phyloP scores from a whole-genome alignment of 2,888 invertebrate genomes.

The Amblyjoppa proteus region DNA sequence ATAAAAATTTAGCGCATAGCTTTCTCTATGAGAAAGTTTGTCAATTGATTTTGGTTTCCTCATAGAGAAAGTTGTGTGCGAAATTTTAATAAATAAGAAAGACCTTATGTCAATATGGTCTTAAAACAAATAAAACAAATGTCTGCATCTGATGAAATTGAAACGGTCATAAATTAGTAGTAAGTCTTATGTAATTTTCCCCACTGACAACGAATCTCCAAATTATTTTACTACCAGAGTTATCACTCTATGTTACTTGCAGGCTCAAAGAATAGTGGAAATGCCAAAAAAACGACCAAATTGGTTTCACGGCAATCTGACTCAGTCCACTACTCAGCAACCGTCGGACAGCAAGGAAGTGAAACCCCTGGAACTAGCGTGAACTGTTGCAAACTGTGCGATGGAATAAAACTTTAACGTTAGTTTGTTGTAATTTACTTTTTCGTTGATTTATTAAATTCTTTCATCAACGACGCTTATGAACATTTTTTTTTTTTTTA shows the following conservation, averaged over 20 bases:
- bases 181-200: too few relatives aligned
- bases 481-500: conserved; percentile 36
- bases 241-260: conserved; percentile 26
- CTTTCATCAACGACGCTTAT: not conserved
- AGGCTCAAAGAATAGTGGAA: conserved; percentile 92
- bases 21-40: too few relatives aligned
- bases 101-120: too few relatives aligned
- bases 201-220: too few relatives aligned
- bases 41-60: too few relatives aligned
- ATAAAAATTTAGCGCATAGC: not conserved
- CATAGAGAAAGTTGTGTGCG: too few relatives aligned
- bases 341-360: conserved; percentile 90
- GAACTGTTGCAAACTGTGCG: conserved; percentile 71
- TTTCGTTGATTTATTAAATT: conserved; percentile 28
- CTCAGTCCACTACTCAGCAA: conserved; percentile 92
- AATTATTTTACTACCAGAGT: too few relatives aligned
- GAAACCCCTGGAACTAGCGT: conserved; percentile 91
- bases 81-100: not conserved
- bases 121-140: too few relatives aligned
- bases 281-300: conserved; percentile 93
- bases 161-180: too few relatives aligned
- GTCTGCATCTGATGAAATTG: too few relatives aligned
- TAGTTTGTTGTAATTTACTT: not conserved
- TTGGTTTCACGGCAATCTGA: conserved; percentile 95
- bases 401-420: not conserved